A percentile compares a stretch with the other conserved stretches of the same genome.
phyloP scores from a whole-genome alignment of 1,140 invertebrate species.

The Neocloeon triangulifer region DNA sequence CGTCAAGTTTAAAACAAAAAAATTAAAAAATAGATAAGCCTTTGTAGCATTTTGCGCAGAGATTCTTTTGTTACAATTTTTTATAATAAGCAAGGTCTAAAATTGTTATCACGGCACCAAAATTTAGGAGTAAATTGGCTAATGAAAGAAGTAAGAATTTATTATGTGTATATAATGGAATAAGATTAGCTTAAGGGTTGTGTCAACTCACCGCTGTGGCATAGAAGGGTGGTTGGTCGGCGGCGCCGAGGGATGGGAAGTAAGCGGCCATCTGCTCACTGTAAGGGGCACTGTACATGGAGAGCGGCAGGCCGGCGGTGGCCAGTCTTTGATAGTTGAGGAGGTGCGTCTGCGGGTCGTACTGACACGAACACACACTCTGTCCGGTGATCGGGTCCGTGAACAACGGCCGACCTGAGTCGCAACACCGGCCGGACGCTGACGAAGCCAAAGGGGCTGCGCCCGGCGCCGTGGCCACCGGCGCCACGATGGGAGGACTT shows the following conservation, averaged over 20 bases:
- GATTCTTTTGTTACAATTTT: too few relatives aligned
- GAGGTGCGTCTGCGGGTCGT: constrained; percentile 35
- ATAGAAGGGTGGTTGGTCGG: constrained; percentile 62
- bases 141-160: too few relatives aligned
- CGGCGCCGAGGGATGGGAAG: constrained; percentile 50
- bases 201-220: constrained; percentile 47
- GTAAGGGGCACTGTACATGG: constrained; percentile 35
- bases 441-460: constrained; percentile 8
- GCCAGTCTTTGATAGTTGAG: constrained; percentile 58
- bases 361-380: constrained; percentile 79
- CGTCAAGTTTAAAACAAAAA: too few relatives aligned
- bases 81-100: too few relatives aligned
- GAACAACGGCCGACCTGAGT: constrained; percentile 73
- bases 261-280: constrained; percentile 39
- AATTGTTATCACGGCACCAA: too few relatives aligned
- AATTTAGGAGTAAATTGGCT: too few relatives aligned
- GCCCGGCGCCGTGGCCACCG: constrained; percentile 7
- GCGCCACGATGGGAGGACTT: constrained; percentile 19
- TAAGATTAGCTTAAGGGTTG: not conserved
- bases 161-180: too few relatives aligned
- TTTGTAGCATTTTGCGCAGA: too few relatives aligned
- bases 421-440: constrained; percentile 49
- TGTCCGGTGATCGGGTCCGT: constrained; percentile 81
- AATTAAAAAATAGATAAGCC: too few relatives aligned
- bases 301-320: constrained; percentile 39